phyloP scores from a whole-genome alignment of 2,113 vertebrate species.

The Dasyprocta punctata region DNA sequence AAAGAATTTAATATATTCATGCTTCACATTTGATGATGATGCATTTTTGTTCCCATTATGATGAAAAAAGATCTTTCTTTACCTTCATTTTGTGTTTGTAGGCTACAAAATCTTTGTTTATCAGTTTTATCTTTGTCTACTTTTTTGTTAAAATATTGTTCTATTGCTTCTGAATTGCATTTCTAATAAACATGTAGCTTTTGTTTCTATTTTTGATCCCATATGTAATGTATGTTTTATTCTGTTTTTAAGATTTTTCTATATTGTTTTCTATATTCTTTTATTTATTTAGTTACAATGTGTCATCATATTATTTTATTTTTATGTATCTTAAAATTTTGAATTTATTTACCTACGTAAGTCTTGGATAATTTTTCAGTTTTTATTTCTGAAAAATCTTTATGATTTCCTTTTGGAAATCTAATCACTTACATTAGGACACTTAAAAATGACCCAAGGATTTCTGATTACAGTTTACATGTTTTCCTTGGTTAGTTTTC shows the following conservation, averaged over 20 bases:
- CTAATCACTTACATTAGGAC: neutral
- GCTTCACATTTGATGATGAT: neutral
- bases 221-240: neutral
- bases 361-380: slow-evolving; percentile 22
- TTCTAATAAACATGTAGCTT: slow-evolving; percentile 11
- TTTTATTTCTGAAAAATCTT: slow-evolving; percentile 28
- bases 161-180: neutral
- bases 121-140: neutral
- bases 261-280: neutral
- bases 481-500: neutral
- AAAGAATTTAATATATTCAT: neutral
- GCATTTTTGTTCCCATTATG: neutral
- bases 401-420: neutral
- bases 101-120: neutral
- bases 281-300: neutral
- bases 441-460: neutral
- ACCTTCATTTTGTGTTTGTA: neutral
- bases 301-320: neutral
- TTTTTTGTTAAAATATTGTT: neutral
- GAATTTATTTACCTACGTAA: neutral
- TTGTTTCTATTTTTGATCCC: neutral
- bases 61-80: neutral
- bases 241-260: neutral
- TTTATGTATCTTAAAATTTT: neutral
- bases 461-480: neutral